These are phyloP conservation scores for Crotophaga sulcirostris DNA, from an alignment of 2,113 vertebrate species.

Conservation along the genomic window DNA sequence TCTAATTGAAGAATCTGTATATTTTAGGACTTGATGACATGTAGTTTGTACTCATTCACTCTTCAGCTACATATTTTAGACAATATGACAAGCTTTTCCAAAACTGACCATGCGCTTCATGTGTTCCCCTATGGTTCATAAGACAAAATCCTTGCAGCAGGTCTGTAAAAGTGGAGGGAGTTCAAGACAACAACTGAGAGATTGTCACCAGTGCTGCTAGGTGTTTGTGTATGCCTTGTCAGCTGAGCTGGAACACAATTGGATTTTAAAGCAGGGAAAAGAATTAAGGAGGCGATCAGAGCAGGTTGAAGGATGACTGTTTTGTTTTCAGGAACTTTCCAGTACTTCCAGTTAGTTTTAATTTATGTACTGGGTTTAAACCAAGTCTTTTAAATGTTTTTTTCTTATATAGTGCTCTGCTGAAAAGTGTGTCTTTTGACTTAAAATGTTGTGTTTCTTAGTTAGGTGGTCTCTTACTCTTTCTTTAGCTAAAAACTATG, in stretches of 20 bases:
- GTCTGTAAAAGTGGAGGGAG: not conserved
- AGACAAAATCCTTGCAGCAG: not conserved
- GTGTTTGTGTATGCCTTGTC: not conserved
- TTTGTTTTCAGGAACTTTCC: not conserved
- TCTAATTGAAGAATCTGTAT: not conserved
- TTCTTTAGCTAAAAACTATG: not conserved
- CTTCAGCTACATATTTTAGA: not conserved
- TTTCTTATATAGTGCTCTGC: not conserved
- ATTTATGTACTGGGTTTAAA: not conserved
- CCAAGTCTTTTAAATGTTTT: not conserved
- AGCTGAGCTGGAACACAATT: not conserved
- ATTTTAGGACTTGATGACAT: not conserved
- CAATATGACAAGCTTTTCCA: not conserved
- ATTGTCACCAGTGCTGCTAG: not conserved
- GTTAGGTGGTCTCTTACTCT: not conserved
- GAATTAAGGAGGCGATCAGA: not conserved
- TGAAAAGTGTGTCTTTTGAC: not conserved
- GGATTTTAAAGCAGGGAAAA: not conserved
- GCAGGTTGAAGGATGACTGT: accelerated
- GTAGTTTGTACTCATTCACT: not conserved
- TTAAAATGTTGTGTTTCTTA: not conserved
- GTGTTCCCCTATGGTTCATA: not conserved
- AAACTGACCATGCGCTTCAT: not conserved
- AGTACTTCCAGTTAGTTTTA: not conserved
- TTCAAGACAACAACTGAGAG: not conserved